Evolutionary conservation across 2,113 vertebrate species (phyloP), one percentile per base, ranked within the genome.

Genomic region (Callospermophilus lateralis): DNA sequence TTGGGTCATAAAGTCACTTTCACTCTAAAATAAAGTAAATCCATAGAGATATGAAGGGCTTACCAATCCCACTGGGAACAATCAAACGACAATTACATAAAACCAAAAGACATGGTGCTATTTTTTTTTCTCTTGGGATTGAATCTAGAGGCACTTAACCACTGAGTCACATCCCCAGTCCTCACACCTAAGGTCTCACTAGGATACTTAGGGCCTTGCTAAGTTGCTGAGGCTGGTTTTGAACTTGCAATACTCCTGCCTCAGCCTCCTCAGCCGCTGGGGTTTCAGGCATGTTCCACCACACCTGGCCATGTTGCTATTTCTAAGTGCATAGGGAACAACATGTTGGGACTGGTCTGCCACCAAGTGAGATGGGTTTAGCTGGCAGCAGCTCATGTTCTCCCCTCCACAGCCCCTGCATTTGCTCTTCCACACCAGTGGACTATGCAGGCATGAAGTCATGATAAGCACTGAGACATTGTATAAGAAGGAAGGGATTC

Each of bases 11-110:
- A 96, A 95, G 51, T 93, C 92, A 85, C 74, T 84, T 96, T 90
- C 89, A 80, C 63, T 96, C 88, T 65, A 51, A 93, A 89, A 87
- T 94, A 90, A 94, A 94, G 93, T 86, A 96, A 96, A 95, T 84
- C 61, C 92, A 74, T 2, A 0, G 17, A 94, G 65, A 89, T 76
- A 42, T 78, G 48, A 94, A 93, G 65, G 73, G 63, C 70, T 94
- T 93, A 55, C 83, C 51, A 74, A 93, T 84, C 67, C 92, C 68
- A 61, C 61, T 63, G 67, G 17, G 20, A 19, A 45, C 65, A 63
- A 76, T 65, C 90, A 91, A 96, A 70, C 85, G 61, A 84, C 72
- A 32, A 90, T 94, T 68, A 73, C 42, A n/a, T 63, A 48, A 88
- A 83, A 65, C 13, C 0, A 8, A 84, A 94, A 87, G 16, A 4